phyloP scores from a whole-genome alignment of 2,113 vertebrate species.

The Paralichthys olivaceus region DNA sequence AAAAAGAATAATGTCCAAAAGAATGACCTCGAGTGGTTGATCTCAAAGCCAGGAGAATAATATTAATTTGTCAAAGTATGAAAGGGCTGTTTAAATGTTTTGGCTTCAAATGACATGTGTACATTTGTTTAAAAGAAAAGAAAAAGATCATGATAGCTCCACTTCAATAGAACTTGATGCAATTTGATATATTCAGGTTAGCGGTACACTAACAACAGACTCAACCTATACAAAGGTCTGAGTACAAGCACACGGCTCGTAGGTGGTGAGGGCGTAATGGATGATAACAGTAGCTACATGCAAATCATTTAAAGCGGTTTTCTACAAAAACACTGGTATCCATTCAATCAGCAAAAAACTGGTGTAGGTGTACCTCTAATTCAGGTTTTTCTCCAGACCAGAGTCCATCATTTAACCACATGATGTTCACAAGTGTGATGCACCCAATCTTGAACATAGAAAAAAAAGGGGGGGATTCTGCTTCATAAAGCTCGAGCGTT shows the following conservation, averaged over 20 bases:
- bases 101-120: slow-evolving; percentile 42
- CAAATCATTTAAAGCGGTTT: not conserved
- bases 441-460: slow-evolving; percentile 12
- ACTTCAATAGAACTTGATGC: slow-evolving; percentile 60
- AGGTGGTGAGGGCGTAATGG: not conserved
- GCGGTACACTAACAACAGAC: slow-evolving; percentile 45
- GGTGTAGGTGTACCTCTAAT: slow-evolving; percentile 53
- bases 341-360: slow-evolving; percentile 45
- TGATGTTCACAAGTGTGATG: slow-evolving; percentile 21
- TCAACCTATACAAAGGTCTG: slow-evolving; percentile 8
- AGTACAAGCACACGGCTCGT: slow-evolving; percentile 30
- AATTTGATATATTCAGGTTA: slow-evolving; percentile 63
- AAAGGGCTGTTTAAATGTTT: slow-evolving; percentile 68
- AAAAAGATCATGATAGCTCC: slow-evolving; percentile 5
- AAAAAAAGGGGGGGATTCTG: not conserved
- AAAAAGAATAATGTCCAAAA: slow-evolving; percentile 53
- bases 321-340: slow-evolving; percentile 31
- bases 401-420: slow-evolving; percentile 45
- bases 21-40: slow-evolving; percentile 35
- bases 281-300: not conserved
- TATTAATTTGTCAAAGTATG: slow-evolving; percentile 42
- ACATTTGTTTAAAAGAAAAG: slow-evolving; percentile 30
- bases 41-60: slow-evolving; percentile 44
- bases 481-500: slow-evolving; percentile 27
- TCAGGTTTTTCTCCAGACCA: slow-evolving; percentile 33